Evolutionary conservation across 2,888 invertebrate genomes (phyloP).

Genomic region (Gisinianus flammeolus): DNA sequence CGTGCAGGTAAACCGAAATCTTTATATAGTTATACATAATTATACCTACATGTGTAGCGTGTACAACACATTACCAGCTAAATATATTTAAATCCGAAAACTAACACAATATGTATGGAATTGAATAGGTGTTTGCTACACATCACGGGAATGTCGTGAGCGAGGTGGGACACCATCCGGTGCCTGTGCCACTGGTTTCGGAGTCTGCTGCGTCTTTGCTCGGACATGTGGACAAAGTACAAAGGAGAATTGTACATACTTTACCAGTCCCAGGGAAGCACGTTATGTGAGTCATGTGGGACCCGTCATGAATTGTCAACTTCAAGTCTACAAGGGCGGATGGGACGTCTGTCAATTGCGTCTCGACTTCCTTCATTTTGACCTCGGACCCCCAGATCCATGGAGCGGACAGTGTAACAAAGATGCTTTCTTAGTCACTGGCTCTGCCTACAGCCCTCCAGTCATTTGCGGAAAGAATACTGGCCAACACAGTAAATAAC

Average conservation of each 20-base stretch:
- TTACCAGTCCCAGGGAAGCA: constrained; percentile 56
- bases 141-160: constrained; percentile 58
- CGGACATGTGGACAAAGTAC: constrained; percentile 58
- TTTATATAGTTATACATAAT: neutral
- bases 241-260: constrained; percentile 58
- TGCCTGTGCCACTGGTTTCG: constrained; percentile 58
- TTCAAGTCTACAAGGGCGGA: constrained; percentile 58
- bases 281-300: constrained; percentile 55
- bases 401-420: constrained; percentile 59
- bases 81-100: too few relatives aligned
- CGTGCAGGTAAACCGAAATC: constrained; percentile 49
- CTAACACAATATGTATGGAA: neutral
- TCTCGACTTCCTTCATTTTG: constrained; percentile 59
- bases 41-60: neutral
- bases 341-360: constrained; percentile 58
- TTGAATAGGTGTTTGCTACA: constrained; percentile 56
- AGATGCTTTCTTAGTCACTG: constrained; percentile 59
- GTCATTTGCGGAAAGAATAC: constrained; percentile 60
- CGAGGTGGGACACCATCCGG: constrained; percentile 58
- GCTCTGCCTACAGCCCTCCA: constrained; percentile 59
- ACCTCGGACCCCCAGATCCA: constrained; percentile 58
- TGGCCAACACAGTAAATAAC: constrained; percentile 59
- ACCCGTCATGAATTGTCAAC: constrained; percentile 58
- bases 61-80: neutral
- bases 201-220: constrained; percentile 58